Conservation (phyloP, 2,797 vertebrate species). For the Euthynnus affinis region DNA sequence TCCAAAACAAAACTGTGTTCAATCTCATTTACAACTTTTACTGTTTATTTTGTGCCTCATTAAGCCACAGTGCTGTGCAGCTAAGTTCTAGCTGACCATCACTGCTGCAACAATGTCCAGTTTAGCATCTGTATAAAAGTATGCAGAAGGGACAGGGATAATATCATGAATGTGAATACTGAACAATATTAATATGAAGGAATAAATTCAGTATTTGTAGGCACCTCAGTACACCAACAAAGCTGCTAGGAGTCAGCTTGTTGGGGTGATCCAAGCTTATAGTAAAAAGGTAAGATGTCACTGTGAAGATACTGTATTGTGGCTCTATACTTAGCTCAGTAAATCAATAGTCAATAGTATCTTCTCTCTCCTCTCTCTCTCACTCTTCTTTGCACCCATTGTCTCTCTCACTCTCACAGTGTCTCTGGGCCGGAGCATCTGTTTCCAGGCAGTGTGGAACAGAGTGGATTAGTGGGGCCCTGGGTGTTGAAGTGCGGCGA, state of each 20-base stretch:
- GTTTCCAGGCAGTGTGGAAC: slow-evolving; percentile 76
- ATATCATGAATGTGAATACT: too few relatives aligned
- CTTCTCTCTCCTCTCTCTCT: slow-evolving; percentile 9
- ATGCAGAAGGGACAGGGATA: too few relatives aligned
- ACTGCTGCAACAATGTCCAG: too few relatives aligned
- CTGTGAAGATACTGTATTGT: background rate
- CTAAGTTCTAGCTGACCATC: too few relatives aligned
- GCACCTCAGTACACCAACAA: too few relatives aligned
- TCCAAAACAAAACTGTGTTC: too few relatives aligned
- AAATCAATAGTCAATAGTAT: background rate
- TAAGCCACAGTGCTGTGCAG: too few relatives aligned
- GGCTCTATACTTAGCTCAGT: background rate
- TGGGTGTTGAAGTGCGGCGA: slow-evolving; percentile 74
- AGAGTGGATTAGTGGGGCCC: slow-evolving; percentile 82
- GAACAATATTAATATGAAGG: too few relatives aligned
- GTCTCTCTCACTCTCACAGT: slow-evolving; percentile 13
- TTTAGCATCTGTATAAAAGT: too few relatives aligned
- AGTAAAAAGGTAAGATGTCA: background rate
- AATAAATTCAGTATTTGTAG: too few relatives aligned
- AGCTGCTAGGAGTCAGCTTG: background rate
- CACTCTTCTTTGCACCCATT: background rate
- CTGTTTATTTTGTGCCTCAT: too few relatives aligned
- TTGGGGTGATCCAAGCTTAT: background rate
- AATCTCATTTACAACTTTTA: too few relatives aligned
- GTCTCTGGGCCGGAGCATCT: slow-evolving; percentile 69